phyloP scores from a whole-genome alignment of 2,888 invertebrate genomes.

The Meghimatium bilineatum region DNA sequence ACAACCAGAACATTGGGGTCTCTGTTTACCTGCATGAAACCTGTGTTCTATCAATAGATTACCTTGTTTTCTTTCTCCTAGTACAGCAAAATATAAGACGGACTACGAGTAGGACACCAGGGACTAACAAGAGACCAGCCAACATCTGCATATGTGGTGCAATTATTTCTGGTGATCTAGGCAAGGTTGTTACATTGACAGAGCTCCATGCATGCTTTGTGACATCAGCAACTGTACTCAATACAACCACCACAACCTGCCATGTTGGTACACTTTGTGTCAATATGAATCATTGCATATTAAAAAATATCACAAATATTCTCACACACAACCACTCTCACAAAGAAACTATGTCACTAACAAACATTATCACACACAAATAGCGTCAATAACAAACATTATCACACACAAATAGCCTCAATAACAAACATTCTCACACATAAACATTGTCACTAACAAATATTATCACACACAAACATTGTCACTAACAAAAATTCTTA shows the following conservation, averaged over 20 bases:
- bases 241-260: slow-evolving; percentile 21
- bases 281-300: not conserved
- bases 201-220: slow-evolving; percentile 39
- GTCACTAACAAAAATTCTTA: no score
- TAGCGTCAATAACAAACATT: no score
- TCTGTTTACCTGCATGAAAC: no score
- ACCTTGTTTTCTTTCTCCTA: not conserved
- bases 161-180: not conserved
- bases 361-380: no score
- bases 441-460: not conserved
- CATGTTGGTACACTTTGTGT: not conserved
- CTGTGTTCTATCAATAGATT: no score
- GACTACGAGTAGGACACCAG: not conserved
- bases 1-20: no score
- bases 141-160: not conserved
- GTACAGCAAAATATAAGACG: not conserved
- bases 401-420: not conserved
- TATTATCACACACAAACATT: not conserved
- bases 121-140: not conserved
- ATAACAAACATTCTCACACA: not conserved
- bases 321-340: no score
- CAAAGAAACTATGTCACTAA: no score
- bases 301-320: no score
- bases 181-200: slow-evolving; percentile 23
- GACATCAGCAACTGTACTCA: slow-evolving; percentile 43